Conservation (phyloP, 2,113 vertebrate species). For the Prietella phreatophila region DNA sequence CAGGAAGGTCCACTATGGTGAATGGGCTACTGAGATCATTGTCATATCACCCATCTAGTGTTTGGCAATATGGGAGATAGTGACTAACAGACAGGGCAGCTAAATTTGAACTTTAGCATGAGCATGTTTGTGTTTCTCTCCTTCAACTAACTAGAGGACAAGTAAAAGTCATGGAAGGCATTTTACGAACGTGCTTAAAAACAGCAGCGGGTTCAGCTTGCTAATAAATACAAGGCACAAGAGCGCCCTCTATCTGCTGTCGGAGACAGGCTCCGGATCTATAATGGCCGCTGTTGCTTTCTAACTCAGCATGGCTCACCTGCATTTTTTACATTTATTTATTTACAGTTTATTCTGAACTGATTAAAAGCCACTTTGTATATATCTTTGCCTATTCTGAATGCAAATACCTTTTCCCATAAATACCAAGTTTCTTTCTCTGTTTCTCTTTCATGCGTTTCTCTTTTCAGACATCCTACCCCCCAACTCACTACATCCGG, state of each 20-base stretch:
- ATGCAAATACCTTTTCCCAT: not conserved
- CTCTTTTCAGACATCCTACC: slow-evolving; percentile 85
- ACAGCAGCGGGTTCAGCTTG: not conserved
- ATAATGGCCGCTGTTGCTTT: not conserved
- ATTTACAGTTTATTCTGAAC: not conserved
- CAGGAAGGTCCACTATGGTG: not conserved
- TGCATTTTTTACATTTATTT: not conserved
- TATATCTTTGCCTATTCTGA: not conserved
- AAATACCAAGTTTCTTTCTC: slow-evolving; percentile 21
- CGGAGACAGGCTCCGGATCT: not conserved
- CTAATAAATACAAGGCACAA: slow-evolving; percentile 16
- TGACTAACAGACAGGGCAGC: not conserved
- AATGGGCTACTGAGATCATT: not conserved
- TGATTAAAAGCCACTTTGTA: not conserved
- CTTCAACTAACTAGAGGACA: slow-evolving; percentile 42
- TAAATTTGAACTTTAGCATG: not conserved
- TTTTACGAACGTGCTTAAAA: slow-evolving; percentile 21
- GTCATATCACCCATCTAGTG: not conserved
- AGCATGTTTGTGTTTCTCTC: slow-evolving; percentile 25
- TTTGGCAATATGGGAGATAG: not conserved
- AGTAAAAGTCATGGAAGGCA: slow-evolving; percentile 49
- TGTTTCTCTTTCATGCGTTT: slow-evolving; percentile 7
- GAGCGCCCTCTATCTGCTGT: slow-evolving; percentile 35
- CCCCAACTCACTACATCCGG: slow-evolving; percentile 95
- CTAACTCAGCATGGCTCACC: not conserved